phyloP scores from a whole-genome alignment of 2,888 invertebrate genomes.

The Folsomia candida region DNA sequence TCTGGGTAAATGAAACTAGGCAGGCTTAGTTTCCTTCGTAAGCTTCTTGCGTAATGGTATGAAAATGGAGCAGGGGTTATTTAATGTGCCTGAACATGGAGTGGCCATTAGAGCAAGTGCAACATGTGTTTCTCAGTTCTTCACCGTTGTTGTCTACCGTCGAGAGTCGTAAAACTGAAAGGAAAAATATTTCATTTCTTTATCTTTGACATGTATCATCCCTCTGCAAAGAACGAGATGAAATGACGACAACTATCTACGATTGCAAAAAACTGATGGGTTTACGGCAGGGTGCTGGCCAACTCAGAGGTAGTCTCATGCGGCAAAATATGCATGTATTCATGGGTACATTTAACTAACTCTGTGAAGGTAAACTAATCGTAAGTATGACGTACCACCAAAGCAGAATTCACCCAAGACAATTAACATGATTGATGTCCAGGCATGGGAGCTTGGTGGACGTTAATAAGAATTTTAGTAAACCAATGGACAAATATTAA shows the following conservation, averaged over 20 bases:
- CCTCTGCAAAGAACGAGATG: conserved; percentile 3
- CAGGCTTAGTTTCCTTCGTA: too few relatives aligned
- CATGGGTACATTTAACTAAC: too few relatives aligned
- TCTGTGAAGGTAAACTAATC: too few relatives aligned
- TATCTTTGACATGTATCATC: conserved; percentile 27
- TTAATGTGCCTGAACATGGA: neutral
- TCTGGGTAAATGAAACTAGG: too few relatives aligned
- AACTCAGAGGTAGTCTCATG: too few relatives aligned
- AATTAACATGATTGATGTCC: too few relatives aligned
- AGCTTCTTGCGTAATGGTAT: neutral
- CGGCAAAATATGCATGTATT: too few relatives aligned
- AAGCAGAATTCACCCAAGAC: too few relatives aligned
- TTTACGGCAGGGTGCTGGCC: conserved; percentile 1
- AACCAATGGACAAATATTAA: too few relatives aligned
- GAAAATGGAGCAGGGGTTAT: neutral
- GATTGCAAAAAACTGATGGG: conserved; percentile 6
- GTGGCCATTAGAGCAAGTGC: neutral
- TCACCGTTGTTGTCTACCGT: conserved; percentile 15
- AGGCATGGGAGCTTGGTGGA: neutral
- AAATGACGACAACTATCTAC: conserved; percentile 13
- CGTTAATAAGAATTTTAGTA: neutral
- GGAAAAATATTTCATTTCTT: conserved; percentile 32
- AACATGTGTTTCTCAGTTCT: conserved; percentile 6
- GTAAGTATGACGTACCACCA: too few relatives aligned
- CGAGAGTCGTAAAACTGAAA: conserved; percentile 22